These are phyloP conservation scores for Dendropsophus ebraccatus DNA, from an alignment of 2,113 vertebrate species.

Conservation along the genomic window DNA sequence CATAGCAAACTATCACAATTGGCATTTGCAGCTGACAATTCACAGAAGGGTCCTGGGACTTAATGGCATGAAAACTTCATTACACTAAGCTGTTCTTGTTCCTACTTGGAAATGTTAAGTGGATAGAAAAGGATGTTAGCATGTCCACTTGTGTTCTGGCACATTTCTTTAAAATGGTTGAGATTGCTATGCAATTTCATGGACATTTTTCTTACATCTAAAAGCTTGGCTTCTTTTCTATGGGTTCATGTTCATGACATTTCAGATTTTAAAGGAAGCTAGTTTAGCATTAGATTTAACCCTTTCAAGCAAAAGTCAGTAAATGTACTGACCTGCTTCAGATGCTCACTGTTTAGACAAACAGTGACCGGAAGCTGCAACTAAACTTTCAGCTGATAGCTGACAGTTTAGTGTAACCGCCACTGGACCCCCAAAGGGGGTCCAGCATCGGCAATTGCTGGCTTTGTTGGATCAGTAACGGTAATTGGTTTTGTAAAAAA, in stretches of 20 bases:
- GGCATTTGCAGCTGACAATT: conserved; percentile 54
- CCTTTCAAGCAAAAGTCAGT: no score
- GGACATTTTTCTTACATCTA: conserved; percentile 40
- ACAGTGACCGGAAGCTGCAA: no score
- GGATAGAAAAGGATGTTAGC: conserved; percentile 35
- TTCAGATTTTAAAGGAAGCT: conserved; percentile 14
- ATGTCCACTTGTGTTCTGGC: conserved; percentile 30
- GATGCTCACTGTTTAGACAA: no score
- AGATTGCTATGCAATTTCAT: conserved; percentile 40
- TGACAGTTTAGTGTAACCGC: no score
- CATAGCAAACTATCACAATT: conserved; percentile 44
- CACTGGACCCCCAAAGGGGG: no score
- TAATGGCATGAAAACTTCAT: conserved; percentile 48
- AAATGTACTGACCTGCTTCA: no score
- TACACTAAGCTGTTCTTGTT: conserved; percentile 52
- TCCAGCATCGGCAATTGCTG: no score
- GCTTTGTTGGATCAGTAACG: no score
- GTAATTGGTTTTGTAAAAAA: no score
- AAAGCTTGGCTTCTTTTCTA: conserved; percentile 29
- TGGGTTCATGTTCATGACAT: conserved; percentile 26
- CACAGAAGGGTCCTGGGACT: conserved; percentile 40
- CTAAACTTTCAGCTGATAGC: no score
- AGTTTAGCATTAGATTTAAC: conserved; percentile 13
- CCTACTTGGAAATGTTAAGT: conserved; percentile 47
- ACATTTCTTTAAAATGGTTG: conserved; percentile 10